phyloP scores from a whole-genome alignment of 2,113 vertebrate genomes.

The Hylia prasina region DNA sequence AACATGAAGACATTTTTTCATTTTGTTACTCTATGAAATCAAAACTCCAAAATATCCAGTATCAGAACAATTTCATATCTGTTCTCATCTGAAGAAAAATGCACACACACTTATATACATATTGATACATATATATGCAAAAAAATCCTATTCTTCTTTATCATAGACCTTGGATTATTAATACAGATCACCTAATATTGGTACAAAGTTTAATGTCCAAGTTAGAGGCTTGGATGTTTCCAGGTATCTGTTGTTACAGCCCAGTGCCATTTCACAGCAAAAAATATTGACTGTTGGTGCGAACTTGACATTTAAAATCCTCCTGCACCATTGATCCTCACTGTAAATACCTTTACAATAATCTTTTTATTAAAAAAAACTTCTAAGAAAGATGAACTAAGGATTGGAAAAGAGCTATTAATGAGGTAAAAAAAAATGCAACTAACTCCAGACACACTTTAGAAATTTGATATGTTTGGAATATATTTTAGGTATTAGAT shows the following conservation, averaged over 20 bases:
- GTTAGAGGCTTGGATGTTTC: neutral
- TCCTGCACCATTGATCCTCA: neutral
- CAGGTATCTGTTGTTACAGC: neutral
- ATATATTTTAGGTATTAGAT: neutral
- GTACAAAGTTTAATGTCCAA: neutral
- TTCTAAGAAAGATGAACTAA: neutral
- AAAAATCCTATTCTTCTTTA: neutral
- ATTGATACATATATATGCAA: neutral
- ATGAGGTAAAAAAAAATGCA: neutral
- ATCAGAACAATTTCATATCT: neutral
- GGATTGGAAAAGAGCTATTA: neutral
- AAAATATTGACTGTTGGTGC: neutral
- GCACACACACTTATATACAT: fast-evolving
- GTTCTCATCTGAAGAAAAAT: neutral
- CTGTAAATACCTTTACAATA: neutral
- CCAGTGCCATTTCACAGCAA: neutral
- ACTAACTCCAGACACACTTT: neutral
- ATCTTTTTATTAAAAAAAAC: neutral
- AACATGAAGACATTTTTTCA: neutral
- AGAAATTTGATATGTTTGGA: neutral
- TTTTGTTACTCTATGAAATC: neutral
- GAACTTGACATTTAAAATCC: neutral
- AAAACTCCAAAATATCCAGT: fast-evolving
- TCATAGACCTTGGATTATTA: neutral
- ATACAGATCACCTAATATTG: neutral